Evolutionary conservation across 2,888 invertebrate species (phyloP).

Genomic region (Strigamia crassipes): DNA sequence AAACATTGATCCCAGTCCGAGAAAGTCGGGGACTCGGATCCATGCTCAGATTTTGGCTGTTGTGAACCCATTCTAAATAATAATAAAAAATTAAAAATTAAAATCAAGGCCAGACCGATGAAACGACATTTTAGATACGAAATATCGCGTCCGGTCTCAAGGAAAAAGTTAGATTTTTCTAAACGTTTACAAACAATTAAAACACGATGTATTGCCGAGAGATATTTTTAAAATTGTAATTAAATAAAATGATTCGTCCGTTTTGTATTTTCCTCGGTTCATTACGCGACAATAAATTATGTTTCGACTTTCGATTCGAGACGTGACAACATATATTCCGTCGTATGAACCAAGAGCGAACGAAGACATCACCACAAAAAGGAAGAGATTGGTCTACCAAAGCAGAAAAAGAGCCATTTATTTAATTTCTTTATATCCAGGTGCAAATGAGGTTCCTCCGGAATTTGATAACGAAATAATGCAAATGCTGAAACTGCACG

Average conservation of each 20-base stretch:
- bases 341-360: conserved; percentile 53
- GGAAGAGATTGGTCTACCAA: conserved; percentile 80
- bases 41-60: not conserved
- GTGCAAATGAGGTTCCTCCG: conserved; percentile 76
- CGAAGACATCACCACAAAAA: conserved; percentile 56
- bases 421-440: conserved; percentile 52
- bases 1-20: not conserved
- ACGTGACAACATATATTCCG: conserved; percentile 51
- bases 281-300: too few relatives aligned
- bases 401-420: conserved; percentile 80
- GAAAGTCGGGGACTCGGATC: not conserved
- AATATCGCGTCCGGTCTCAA: too few relatives aligned
- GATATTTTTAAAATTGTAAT: too few relatives aligned
- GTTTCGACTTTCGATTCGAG: too few relatives aligned
- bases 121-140: not conserved
- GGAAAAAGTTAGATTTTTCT: too few relatives aligned
- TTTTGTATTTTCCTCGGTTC: too few relatives aligned
- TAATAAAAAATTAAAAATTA: not conserved
- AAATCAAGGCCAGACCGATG: not conserved
- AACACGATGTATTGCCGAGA: too few relatives aligned
- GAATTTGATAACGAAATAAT: conserved; percentile 87
- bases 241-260: too few relatives aligned
- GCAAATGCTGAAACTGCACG: conserved; percentile 80
- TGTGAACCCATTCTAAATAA: not conserved
- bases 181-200: too few relatives aligned